Evolutionary conservation across 2,888 invertebrate genomes (phyloP).

Genomic region (Hofmannophila pseudospretella): DNA sequence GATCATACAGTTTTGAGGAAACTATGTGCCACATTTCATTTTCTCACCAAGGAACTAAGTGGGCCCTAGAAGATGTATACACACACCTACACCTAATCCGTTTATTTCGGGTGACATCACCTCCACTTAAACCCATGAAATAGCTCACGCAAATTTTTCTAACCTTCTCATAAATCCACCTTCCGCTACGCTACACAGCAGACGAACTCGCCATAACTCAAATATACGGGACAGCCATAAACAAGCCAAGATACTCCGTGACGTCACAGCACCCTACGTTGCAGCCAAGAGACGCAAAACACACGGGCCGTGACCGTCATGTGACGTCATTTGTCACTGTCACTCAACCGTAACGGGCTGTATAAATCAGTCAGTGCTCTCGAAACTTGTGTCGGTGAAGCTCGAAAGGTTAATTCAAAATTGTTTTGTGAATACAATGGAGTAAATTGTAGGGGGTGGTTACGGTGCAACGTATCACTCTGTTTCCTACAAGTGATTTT

Average conservation of each 20-base stretch:
- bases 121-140: constrained; percentile 9
- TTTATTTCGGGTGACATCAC: too few species aligned
- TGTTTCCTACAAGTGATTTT: too few species aligned
- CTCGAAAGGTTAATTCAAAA: constrained; percentile 8
- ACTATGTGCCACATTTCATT: too few species aligned
- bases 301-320: constrained; percentile 44
- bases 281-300: constrained; percentile 49
- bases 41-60: too few species aligned
- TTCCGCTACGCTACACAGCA: constrained; percentile 33
- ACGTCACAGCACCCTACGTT: constrained; percentile 27
- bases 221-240: constrained; percentile 41
- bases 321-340: constrained; percentile 66
- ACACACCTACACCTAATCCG: too few species aligned
- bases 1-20: too few species aligned
- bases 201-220: constrained; percentile 56
- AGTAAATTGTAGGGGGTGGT: too few species aligned
- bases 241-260: constrained; percentile 45
- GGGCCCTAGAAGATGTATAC: too few species aligned
- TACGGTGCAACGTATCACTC: too few species aligned
- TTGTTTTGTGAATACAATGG: background rate
- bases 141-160: constrained; percentile 8
- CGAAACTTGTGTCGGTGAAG: constrained; percentile 16
- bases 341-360: constrained; percentile 44
- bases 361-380: constrained; percentile 46
- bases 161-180: constrained; percentile 42